phyloP scores from a whole-genome alignment of 1,140 invertebrate genomes.

The Myzus persicae region DNA sequence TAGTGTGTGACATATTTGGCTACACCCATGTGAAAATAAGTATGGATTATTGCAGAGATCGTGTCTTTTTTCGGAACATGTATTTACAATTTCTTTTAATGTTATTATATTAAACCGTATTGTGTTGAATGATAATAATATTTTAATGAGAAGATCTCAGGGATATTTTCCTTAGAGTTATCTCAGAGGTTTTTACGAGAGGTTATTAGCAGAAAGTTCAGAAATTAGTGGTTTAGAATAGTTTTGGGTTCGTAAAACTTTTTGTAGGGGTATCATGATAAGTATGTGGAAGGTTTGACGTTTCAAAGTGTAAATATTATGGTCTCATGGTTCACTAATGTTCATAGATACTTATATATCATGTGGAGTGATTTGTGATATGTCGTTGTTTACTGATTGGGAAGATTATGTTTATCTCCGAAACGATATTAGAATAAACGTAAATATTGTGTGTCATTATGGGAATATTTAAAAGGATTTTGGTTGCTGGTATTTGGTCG shows the following conservation, averaged over 20 bases:
- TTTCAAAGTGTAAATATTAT: not conserved
- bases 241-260: not conserved
- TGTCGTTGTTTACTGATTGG: not conserved
- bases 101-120: not conserved
- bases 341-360: not conserved
- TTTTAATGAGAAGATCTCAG: not conserved
- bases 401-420: not conserved
- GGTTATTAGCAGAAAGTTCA: not conserved
- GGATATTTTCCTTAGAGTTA: not conserved
- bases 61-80: not conserved
- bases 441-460: not conserved
- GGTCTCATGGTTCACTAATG: not conserved
- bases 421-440: not conserved
- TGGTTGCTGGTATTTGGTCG: too few relatives aligned
- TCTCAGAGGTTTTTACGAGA: not conserved
- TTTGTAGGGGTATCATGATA: not conserved
- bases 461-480: not conserved
- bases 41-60: not conserved
- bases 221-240: not conserved
- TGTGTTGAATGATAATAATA: not conserved
- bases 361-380: not conserved
- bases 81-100: not conserved
- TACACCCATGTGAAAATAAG: not conserved
- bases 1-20: not conserved
- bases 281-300: not conserved